phyloP scores from a whole-genome alignment of 1,140 invertebrate genomes.

The Antheraea mylitta region DNA sequence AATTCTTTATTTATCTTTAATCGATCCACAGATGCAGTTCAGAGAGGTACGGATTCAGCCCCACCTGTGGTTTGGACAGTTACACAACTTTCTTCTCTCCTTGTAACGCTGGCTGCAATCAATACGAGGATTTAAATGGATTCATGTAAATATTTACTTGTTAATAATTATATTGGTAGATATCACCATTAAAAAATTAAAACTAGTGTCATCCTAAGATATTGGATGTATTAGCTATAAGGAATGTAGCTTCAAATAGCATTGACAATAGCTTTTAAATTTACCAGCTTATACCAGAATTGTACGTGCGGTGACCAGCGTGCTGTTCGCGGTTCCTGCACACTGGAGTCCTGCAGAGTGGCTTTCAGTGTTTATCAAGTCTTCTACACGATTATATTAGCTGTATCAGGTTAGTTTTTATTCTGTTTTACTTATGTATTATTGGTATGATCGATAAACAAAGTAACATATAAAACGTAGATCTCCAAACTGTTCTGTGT shows the following conservation, averaged over 20 bases:
- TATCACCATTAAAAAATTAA: no score
- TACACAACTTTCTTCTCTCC: constrained; percentile 55
- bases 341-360: constrained; percentile 33
- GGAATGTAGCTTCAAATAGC: no score
- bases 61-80: constrained; percentile 46
- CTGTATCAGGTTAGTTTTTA: constrained; percentile 37
- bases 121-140: constrained; percentile 47
- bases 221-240: no score
- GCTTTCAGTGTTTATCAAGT: constrained; percentile 50
- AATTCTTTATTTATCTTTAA: no score
- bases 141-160: constrained; percentile 42
- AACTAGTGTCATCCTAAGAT: no score
- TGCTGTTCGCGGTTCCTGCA: constrained; percentile 50
- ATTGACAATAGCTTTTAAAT: neutral
- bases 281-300: constrained; percentile 42
- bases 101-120: constrained; percentile 55
- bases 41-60: constrained; percentile 45
- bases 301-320: constrained; percentile 45
- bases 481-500: no score
- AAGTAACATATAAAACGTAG: no score
- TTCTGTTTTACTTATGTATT: neutral
- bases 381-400: constrained; percentile 48
- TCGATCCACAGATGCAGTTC: constrained; percentile 39
- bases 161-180: no score
- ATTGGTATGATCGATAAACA: no score